Percentiles rank a stretch among this genome's conserved stretches.
Conservation (phyloP, 2,113 vertebrate genomes). For the Triplophysa siluroides region DNA sequence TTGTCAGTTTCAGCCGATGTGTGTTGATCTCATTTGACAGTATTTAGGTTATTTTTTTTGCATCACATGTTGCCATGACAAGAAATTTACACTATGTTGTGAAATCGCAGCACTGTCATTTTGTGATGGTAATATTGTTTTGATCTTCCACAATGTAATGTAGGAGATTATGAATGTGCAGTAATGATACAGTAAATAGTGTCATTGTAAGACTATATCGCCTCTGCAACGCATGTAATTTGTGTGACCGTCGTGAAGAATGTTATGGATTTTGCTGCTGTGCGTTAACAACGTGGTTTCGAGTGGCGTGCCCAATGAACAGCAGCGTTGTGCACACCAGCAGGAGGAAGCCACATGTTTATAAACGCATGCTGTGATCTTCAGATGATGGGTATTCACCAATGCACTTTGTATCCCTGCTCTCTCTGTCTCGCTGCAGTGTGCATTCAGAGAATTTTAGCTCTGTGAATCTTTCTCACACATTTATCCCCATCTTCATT, state of each 20-base stretch:
- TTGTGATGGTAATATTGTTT: background rate
- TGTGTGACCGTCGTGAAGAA: background rate
- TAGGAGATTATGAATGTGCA: constrained; percentile 2
- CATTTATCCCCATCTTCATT: background rate
- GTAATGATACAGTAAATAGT: background rate
- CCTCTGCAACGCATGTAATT: background rate
- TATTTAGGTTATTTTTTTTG: background rate
- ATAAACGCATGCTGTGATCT: constrained; percentile 27
- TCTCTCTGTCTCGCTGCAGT: constrained; percentile 18
- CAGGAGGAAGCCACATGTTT: constrained; percentile 41
- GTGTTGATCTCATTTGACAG: constrained; percentile 31
- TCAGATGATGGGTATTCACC: constrained; percentile 34
- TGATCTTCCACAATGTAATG: background rate
- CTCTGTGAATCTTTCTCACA: background rate
- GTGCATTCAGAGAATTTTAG: constrained; percentile 13
- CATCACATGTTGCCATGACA: constrained; percentile 13
- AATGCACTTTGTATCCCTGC: constrained; percentile 9
- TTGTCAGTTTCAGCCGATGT: constrained; percentile 16
- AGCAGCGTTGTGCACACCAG: constrained; percentile 13
- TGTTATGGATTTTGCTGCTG: constrained; percentile 15
- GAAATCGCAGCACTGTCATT: background rate
- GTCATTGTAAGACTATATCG: constrained; percentile 18
- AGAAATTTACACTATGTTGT: background rate
- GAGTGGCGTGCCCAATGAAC: constrained; percentile 23
- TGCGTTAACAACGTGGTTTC: constrained; percentile 3